A percentile compares a stretch with the other conserved stretches of the same genome.
Conservation (phyloP, 2,888 invertebrate genomes). For the Diloba caeruleocephala region DNA sequence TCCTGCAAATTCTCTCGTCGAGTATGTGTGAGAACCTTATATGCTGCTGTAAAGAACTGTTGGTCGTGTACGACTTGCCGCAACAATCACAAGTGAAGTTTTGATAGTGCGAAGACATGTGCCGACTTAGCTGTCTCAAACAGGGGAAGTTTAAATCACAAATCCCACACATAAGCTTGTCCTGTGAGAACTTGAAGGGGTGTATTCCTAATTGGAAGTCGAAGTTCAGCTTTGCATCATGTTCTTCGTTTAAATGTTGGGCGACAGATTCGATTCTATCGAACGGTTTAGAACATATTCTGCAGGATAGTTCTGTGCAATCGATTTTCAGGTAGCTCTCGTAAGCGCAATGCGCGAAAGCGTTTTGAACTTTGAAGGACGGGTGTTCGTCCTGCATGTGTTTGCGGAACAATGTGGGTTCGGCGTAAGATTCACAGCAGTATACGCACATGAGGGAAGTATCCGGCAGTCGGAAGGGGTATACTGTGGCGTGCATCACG, state of each 20-base stretch:
- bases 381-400: constrained; percentile 72
- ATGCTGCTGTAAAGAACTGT: constrained; percentile 72
- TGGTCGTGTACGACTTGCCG: constrained; percentile 77
- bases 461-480: constrained; percentile 77
- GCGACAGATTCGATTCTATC: constrained; percentile 68
- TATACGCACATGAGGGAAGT: constrained; percentile 74
- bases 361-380: constrained; percentile 65
- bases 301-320: constrained; percentile 74
- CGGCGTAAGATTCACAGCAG: constrained; percentile 65
- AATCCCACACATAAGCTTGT: constrained; percentile 71
- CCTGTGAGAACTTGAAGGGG: constrained; percentile 73
- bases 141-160: constrained; percentile 71
- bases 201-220: constrained; percentile 73
- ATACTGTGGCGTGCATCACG: constrained; percentile 73
- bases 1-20: constrained; percentile 71
- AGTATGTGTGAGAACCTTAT: constrained; percentile 69
- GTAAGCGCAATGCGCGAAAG: constrained; percentile 71
- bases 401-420: constrained; percentile 64
- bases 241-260: constrained; percentile 67
- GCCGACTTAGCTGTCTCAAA: constrained; percentile 74
- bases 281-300: constrained; percentile 64
- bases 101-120: constrained; percentile 75
- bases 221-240: constrained; percentile 62
- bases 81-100: constrained; percentile 80
- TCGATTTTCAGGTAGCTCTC: constrained; percentile 79